Conservation (phyloP, 2,888 invertebrate genomes). For the Heliconius hortense region DNA sequence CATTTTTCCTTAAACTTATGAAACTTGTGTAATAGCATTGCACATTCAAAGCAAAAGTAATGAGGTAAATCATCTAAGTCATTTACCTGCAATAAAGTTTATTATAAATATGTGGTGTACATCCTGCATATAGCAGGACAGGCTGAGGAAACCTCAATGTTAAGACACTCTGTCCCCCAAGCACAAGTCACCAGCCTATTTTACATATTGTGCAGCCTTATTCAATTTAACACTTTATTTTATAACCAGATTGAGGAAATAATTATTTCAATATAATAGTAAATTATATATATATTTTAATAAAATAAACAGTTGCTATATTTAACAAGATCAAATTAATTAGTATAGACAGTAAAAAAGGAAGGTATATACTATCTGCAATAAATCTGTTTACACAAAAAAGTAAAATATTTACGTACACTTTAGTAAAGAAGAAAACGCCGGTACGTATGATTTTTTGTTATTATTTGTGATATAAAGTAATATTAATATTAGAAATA, state of each 20-base stretch:
- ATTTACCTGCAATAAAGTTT: constrained; percentile 51
- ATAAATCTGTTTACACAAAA: neutral
- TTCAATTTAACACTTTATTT: no score
- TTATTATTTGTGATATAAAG: neutral
- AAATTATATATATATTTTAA: no score
- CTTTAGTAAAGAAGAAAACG: neutral
- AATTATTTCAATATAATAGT: no score
- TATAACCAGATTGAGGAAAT: neutral
- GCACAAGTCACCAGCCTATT: neutral
- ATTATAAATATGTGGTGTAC: neutral
- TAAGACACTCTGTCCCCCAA: neutral
- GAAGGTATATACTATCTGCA: neutral
- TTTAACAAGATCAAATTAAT: neutral
- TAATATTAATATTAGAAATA: neutral
- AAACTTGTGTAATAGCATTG: constrained; percentile 62
- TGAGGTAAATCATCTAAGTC: constrained; percentile 60
- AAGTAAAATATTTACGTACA: neutral
- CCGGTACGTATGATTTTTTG: neutral
- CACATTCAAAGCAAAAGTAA: constrained; percentile 68
- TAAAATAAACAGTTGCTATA: no score
- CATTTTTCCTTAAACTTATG: constrained; percentile 70
- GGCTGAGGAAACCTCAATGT: neutral
- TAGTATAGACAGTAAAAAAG: neutral
- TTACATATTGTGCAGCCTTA: neutral
- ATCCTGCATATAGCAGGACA: neutral